Evolutionary conservation across 2,888 invertebrate genomes (phyloP), one percentile per base, ranked within the genome.

Genomic region (Sphecodes monilicornis): DNA sequence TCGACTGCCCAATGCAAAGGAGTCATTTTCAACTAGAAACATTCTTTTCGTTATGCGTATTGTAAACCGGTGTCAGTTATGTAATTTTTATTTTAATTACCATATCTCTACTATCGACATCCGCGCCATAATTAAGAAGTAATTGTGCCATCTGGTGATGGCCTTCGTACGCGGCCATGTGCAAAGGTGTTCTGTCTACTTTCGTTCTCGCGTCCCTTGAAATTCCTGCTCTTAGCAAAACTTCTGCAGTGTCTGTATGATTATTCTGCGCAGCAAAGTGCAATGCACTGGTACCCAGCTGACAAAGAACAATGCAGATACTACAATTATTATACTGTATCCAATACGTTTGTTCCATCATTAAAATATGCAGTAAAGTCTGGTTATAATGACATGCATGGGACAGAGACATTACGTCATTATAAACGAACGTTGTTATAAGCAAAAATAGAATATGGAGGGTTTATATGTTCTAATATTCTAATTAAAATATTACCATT

Each of bases 1-100:
- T 98, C 98, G 66, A 97, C 97, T 10, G 99, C 98, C 99, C 99
- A 99, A 95, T 99, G 99, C 80, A 99, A 95, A 60, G 99, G 98
- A 66, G 98, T 98, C 98, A 98, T 98, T 92, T 96, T 96, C 29
- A 98, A 95, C 98, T 98, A 92, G 70, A 95, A 88, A 72, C 22
- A 71, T 82, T 66, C 36, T 50, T 54, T 41, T 6, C 32, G 4
- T 86, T 46, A 74, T 36, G 43, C 18, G 10, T 32, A 41, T 22
- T 57, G 26, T 68, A 68, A 11, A 46, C 16, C 1, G 29, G 3
- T 18, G n/a, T 69, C 26, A 70, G 26, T 13, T 39, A 43, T 43
- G 29, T 26, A 70, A 77, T 26, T 70, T 6, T 60, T 50, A 43
- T 78, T 76, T 57, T 70, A 54, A 64, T 57, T 76, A 74, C 98